A percentile compares a stretch with the other conserved stretches of the same genome.
These are phyloP conservation scores for Anarhynchus alexandrinus DNA, from an alignment of 2,113 vertebrate genomes.

Conservation along the genomic window DNA sequence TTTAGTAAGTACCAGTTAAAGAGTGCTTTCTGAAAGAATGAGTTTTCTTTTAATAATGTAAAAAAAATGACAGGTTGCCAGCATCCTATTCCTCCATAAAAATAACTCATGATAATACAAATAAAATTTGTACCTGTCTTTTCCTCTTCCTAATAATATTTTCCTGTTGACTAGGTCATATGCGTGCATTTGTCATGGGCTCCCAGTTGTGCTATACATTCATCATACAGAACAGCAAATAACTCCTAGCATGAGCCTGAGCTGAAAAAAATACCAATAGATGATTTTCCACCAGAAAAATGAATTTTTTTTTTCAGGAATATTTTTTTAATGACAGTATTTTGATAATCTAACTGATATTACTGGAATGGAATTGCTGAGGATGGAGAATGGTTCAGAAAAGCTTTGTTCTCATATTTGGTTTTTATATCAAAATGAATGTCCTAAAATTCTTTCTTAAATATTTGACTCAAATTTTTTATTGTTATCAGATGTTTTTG, in stretches of 20 bases:
- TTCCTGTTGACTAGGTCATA: background rate
- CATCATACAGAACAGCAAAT: background rate
- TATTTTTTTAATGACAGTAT: background rate
- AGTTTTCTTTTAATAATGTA: background rate
- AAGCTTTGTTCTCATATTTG: background rate
- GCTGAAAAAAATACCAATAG: background rate
- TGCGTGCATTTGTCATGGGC: background rate
- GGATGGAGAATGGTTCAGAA: background rate
- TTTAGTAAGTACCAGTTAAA: background rate
- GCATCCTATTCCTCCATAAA: background rate
- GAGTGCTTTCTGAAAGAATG: background rate
- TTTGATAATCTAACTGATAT: background rate
- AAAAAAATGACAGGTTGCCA: background rate
- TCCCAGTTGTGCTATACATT: background rate
- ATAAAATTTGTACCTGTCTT: background rate
- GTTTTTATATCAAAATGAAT: background rate
- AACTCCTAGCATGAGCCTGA: background rate
- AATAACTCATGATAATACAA: background rate
- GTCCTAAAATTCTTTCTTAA: background rate
- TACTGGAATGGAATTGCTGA: background rate
- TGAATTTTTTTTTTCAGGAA: accelerated
- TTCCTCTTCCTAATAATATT: background rate
- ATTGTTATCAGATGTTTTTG: background rate
- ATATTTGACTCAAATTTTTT: background rate
- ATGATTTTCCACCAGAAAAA: background rate